Evolutionary conservation across 2,797 vertebrate genomes (phyloP).

Genomic region (Halcyon chelicuti): DNA sequence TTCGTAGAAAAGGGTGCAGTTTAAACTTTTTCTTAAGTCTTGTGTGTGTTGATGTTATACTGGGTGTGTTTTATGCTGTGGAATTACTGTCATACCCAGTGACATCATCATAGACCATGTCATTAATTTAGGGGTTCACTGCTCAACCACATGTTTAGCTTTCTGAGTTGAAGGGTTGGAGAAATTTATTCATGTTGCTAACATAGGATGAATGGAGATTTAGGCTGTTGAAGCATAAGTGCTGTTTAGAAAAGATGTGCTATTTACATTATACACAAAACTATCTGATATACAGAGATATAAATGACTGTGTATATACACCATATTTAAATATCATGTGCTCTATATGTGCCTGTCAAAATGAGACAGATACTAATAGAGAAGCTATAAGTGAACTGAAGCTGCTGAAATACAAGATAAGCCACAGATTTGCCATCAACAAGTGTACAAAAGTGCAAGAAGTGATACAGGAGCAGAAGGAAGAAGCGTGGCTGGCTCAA

Average conservation of each 20-base stretch:
- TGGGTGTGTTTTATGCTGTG: background rate
- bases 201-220: background rate
- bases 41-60: background rate
- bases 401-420: background rate
- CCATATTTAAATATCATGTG: background rate
- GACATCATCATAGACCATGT: background rate
- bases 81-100: background rate
- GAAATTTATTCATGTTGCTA: background rate
- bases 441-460: background rate
- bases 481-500: background rate
- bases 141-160: background rate
- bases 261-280: background rate
- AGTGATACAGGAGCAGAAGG: background rate
- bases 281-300: background rate
- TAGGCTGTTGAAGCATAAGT: background rate
- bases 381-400: background rate
- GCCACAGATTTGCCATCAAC: background rate
- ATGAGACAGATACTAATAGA: background rate
- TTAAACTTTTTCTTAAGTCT: background rate
- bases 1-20: background rate
- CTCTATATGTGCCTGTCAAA: background rate
- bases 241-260: background rate
- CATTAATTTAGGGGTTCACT: background rate
- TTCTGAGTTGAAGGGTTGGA: background rate
- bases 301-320: background rate